Conservation (phyloP, 2,888 invertebrate species). For the Acanthosepion lycidas region DNA sequence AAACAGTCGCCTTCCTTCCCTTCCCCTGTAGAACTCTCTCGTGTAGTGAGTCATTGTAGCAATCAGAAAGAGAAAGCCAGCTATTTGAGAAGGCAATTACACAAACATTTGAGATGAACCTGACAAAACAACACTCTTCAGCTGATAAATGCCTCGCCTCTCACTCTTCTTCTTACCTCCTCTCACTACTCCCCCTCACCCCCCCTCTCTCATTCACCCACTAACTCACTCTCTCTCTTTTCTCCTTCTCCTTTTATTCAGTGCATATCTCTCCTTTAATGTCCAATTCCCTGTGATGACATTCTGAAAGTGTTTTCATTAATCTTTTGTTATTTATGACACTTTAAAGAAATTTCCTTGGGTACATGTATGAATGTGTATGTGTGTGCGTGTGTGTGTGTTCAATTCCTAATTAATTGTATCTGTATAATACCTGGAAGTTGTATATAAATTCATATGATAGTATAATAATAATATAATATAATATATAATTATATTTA, state of each 20-base stretch:
- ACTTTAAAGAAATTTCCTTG: not conserved
- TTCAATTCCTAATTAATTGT: not conserved
- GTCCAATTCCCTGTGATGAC: slow-evolving; percentile 33
- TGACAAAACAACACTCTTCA: slow-evolving; percentile 39
- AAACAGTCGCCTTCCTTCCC: not conserved
- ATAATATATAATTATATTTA: no score
- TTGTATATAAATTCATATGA: no score
- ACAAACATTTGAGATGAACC: slow-evolving; percentile 47
- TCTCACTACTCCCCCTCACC: not conserved
- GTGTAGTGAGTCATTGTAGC: slow-evolving; percentile 46
- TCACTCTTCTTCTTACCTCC: slow-evolving; percentile 11
- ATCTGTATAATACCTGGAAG: no score
- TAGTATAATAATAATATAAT: no score
- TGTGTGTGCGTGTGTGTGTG: not conserved
- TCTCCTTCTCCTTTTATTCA: not conserved
- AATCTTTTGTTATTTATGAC: not conserved
- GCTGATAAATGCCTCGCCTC: slow-evolving; percentile 43
- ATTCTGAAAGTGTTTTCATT: not conserved
- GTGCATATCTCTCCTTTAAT: not conserved
- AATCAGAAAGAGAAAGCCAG: slow-evolving; percentile 44
- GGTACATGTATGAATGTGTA: not conserved
- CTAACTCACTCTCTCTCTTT: not conserved
- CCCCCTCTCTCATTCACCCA: slow-evolving; percentile 34
- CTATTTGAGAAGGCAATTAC: slow-evolving; percentile 47
- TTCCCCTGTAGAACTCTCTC: not conserved